phyloP scores from a whole-genome alignment of 2,113 vertebrate genomes.

The Pyxicephalus adspersus region DNA sequence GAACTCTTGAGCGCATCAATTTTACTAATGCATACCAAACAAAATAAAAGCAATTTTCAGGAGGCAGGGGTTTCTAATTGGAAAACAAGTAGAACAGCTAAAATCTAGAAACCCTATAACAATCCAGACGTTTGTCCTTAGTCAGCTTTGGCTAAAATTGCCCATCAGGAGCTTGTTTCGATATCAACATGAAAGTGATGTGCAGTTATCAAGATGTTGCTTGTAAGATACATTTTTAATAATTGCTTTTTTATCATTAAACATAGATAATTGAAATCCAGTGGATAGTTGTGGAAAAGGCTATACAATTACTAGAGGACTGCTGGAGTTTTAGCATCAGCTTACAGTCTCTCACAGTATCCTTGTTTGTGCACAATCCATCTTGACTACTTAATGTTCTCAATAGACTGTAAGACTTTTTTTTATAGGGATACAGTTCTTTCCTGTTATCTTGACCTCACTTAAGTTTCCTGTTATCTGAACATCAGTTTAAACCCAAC shows the following conservation, averaged over 20 bases:
- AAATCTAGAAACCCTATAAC: slow-evolving; percentile 56
- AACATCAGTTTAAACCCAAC: too few species aligned
- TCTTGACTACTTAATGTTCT: too few species aligned
- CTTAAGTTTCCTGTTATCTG: too few species aligned
- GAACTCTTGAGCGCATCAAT: slow-evolving; percentile 70
- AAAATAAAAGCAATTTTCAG: slow-evolving; percentile 60
- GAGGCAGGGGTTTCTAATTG: slow-evolving; percentile 56
- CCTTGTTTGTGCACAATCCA: too few species aligned
- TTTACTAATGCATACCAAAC: slow-evolving; percentile 67
- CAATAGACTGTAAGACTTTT: too few species aligned
- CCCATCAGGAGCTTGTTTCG: slow-evolving; percentile 66
- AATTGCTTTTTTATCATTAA: slow-evolving; percentile 69
- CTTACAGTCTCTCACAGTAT: too few species aligned
- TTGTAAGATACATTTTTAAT: slow-evolving; percentile 66
- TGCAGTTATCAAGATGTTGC: slow-evolving; percentile 67
- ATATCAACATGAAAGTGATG: slow-evolving; percentile 63
- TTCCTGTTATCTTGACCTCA: too few species aligned
- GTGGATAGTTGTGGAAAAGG: neutral
- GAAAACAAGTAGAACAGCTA: slow-evolving; percentile 66
- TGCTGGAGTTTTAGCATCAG: neutral
- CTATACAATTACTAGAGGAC: slow-evolving; percentile 27
- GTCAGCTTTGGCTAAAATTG: slow-evolving; percentile 73
- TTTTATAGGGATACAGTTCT: too few species aligned
- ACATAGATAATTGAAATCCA: slow-evolving; percentile 59
- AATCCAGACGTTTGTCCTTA: slow-evolving; percentile 63